Evolutionary conservation across 1,140 invertebrate species (phyloP), one percentile per base, ranked within the genome.

Genomic region (Dreissena polymorpha): DNA sequence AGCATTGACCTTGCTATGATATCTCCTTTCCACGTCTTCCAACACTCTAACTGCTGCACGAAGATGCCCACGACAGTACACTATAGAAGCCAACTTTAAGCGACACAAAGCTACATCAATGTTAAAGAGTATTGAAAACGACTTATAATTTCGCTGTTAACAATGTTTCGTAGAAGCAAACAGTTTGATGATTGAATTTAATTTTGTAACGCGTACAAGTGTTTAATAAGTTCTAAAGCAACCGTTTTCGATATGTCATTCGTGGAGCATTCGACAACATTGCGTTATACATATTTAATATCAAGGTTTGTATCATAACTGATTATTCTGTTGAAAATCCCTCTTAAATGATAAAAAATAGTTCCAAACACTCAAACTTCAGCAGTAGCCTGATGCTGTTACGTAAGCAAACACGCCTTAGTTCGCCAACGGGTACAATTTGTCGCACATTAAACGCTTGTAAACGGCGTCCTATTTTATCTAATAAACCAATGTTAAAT

Each of bases 401-500:
- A 63, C 18, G 18, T 63, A 63, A 18, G 18, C 18, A 63, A 23
- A 39, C 18, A 63, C 23, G 18, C 23, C 18, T 18, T n/a, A n/a
- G 23, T n/a, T 63, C 18, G 23, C 23, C 18, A 63, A n/a, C 18
- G 29, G 23, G 13, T 0, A 29, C 23, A 67, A 18, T 23, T 27
- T 13, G 23, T 39, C 39, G 60, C 18, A 25, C 23, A n/a, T n/a
- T n/a, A 25, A 63, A 25, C 60, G 23, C 60, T 63, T 63, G 18
- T 63, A n/a, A 13, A 67, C 29, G 64, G 64, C 64, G 27, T 16
- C 29, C 16, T 14, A 69, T 13, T 21, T 68, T 49, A 8, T 29
- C 50, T 49, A 49, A 49, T 16, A 69, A 29, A 29, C 67, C 67
- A 21, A 69, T 69, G 29, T 69, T 39, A 23, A 69, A 69, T 39